Conservation (phyloP, 2,113 vertebrate species). For the Chlamydotis undulata region DNA sequence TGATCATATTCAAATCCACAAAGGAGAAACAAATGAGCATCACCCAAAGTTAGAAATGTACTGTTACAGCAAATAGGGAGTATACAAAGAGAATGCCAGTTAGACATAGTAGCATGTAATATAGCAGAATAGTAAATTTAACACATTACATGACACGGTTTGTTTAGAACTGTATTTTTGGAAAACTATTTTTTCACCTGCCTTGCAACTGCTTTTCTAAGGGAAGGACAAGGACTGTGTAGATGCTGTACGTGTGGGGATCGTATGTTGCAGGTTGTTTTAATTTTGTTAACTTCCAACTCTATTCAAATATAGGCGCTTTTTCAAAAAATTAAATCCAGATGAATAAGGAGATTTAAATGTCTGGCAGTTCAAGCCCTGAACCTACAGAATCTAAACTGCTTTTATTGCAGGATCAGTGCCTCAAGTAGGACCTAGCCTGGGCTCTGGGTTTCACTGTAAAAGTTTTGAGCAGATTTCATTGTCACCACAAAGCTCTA, state of each 20-base stretch:
- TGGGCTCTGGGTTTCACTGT: not conserved
- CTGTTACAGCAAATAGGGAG: not conserved
- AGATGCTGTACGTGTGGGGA: not conserved
- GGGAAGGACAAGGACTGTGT: not conserved
- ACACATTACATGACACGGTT: not conserved
- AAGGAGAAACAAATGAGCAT: not conserved
- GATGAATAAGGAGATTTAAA: not conserved
- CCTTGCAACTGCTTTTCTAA: not conserved
- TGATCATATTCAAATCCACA: not conserved
- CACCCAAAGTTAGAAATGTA: not conserved
- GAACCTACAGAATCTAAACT: not conserved
- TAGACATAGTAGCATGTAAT: not conserved
- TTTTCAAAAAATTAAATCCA: not conserved
- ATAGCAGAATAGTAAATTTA: not conserved
- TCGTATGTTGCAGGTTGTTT: not conserved
- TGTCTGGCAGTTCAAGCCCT: not conserved
- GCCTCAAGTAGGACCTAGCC: not conserved
- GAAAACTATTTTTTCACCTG: not conserved
- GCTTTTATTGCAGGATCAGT: not conserved
- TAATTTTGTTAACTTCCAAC: not conserved
- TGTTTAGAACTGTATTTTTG: not conserved
- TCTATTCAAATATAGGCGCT: not conserved
- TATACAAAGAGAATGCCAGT: not conserved
- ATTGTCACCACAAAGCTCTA: constrained; percentile 36
- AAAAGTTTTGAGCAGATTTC: constrained; percentile 31